Evolutionary conservation across 2,888 invertebrate species (phyloP), one percentile per base, ranked within the genome.

Genomic region (Caenorhabditis macrosperma): DNA sequence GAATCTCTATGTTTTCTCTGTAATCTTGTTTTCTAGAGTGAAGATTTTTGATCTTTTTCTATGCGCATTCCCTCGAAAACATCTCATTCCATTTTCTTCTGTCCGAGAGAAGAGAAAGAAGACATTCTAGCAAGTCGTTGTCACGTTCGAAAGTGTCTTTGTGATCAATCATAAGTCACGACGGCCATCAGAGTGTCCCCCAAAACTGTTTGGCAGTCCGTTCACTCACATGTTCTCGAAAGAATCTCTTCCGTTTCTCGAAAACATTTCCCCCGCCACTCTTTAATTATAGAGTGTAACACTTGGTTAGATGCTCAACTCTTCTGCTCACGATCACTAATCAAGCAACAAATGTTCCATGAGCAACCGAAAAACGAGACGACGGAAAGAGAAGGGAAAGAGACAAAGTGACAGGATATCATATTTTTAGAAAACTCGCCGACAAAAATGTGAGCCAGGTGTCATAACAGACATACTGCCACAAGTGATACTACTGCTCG

Each of bases 151-250:
- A 60, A 38, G 55, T 55, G 33, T 44, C 46, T 63, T 74, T 48
- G 57, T 50, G 35, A 74, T 64, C 72, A 64, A 74, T 74, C 72
- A 74, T 57, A 72, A 50, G 26, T 64, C 64, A 74, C 64, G 59
- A 64, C 48, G 54, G 30, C 26, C n/a, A n/a, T n/a, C n/a, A n/a
- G 44, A 63, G 35, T 48, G 46, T 60, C 68, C 26, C 59, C 28
- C 22, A 54, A 71, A 69, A 50, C 52, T 9, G 60, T 60, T 69
- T 60, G 15, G 28, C 22, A 41, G 26, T 10, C 41, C 15, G 28
- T 50, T 52, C n/a, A n/a, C 33, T 63, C 61, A 59, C 64, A 33
- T 64, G 64, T 50, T 64, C 41, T 41, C 64, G 9, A 33, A 57
- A 22, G 55, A 63, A 64, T 71, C 35, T 71, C 54, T 71, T 61